phyloP scores from a whole-genome alignment of 2,797 vertebrate species.

The Tangara arthus region DNA sequence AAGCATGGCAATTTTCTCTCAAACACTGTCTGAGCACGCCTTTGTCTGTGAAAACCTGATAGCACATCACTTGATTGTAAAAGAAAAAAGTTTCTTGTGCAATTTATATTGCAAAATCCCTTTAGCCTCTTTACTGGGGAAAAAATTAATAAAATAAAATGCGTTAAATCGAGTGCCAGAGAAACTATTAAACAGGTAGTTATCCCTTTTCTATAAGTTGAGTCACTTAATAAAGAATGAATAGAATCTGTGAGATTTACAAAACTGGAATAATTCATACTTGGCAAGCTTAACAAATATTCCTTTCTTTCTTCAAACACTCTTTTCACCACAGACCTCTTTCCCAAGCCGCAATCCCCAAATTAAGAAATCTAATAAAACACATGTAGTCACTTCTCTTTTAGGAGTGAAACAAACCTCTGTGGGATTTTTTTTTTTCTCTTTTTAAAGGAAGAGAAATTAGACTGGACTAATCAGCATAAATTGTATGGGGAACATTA shows the following conservation, averaged over 20 bases:
- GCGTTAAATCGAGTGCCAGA: neutral
- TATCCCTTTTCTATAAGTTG: neutral
- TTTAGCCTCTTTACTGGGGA: neutral
- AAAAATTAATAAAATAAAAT: neutral
- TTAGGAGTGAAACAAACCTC: constrained; percentile 1
- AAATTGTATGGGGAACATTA: neutral
- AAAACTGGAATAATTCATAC: neutral
- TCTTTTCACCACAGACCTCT: neutral
- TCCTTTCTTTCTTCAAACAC: neutral
- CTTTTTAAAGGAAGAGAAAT: constrained; percentile 4
- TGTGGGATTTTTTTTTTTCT: neutral
- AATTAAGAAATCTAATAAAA: constrained; percentile 38
- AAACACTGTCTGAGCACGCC: neutral
- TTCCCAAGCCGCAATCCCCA: neutral
- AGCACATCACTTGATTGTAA: neutral
- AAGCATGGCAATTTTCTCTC: neutral
- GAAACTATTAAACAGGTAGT: neutral
- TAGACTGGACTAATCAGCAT: constrained; percentile 46
- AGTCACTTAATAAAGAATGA: neutral
- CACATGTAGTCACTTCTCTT: neutral
- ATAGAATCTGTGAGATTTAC: neutral
- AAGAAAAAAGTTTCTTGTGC: neutral
- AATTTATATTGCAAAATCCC: neutral
- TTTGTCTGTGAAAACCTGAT: neutral
- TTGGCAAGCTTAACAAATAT: neutral